Evolutionary conservation across 2,113 vertebrate species (phyloP).

Genomic region (Suncus etruscus): DNA sequence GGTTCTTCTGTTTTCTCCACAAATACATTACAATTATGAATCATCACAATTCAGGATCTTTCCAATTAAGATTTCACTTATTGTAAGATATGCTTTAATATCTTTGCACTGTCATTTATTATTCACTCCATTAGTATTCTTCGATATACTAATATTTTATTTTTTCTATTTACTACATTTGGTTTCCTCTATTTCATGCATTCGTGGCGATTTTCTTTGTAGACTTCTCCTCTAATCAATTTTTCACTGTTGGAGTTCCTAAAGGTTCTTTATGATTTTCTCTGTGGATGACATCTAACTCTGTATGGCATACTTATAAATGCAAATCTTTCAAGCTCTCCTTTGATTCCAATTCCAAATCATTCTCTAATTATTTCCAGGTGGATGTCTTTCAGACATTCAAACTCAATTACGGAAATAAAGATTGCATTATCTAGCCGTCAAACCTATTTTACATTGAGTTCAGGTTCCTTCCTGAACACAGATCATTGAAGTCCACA

Average conservation of each 20-base stretch:
- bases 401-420: not conserved
- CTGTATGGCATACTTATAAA: not conserved
- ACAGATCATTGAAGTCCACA: not conserved
- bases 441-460: not conserved
- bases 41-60: not conserved
- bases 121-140: no score
- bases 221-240: not conserved
- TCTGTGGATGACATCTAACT: not conserved
- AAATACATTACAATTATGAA: not conserved
- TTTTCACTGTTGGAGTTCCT: not conserved
- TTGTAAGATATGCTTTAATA: not conserved
- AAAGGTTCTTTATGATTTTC: not conserved
- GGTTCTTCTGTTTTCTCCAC: not conserved
- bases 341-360: slow-evolving; percentile 27
- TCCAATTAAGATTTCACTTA: not conserved
- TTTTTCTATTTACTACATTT: not conserved
- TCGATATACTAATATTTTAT: no score
- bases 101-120: not conserved
- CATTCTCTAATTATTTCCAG: not conserved
- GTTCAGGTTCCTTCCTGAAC: not conserved
- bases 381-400: not conserved
- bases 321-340: not conserved
- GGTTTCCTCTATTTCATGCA: not conserved
- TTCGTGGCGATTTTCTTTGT: not conserved
- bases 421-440: not conserved